Percentiles rank a stretch among this genome's conserved stretches.
Conservation (phyloP, 2,888 invertebrate genomes). For the Platycheirus rosarum region DNA sequence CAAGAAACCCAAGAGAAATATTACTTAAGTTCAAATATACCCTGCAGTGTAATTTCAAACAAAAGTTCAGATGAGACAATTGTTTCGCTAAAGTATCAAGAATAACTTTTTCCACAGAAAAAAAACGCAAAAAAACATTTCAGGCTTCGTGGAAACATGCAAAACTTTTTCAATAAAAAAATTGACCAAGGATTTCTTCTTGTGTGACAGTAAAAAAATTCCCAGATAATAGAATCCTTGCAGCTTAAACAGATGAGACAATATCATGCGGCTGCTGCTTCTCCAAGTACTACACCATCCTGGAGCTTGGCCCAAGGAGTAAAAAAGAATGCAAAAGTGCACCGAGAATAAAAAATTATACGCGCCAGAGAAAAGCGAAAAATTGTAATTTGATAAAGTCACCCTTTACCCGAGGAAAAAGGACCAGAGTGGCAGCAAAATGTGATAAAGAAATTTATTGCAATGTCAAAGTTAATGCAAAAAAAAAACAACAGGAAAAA, state of each 20-base stretch:
- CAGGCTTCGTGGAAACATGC: constrained; percentile 15
- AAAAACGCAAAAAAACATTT: constrained; percentile 4
- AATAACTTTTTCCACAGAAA: constrained; percentile 5
- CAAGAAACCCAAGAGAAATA: neutral
- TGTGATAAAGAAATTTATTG: constrained; percentile 26
- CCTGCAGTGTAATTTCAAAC: constrained; percentile 5
- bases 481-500: constrained; percentile 1
- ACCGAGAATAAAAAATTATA: constrained; percentile 22
- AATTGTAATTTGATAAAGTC: constrained; percentile 67
- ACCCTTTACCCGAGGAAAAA: constrained; percentile 27
- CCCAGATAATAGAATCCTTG: constrained; percentile 57
- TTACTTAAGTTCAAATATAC: constrained; percentile 10
- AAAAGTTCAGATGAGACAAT: constrained; percentile 34
- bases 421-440: constrained; percentile 5
- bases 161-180: constrained; percentile 60
- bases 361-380: constrained; percentile 33
- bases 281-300: too few species aligned
- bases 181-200: constrained; percentile 42
- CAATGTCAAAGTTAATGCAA: constrained; percentile 40
- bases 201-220: constrained; percentile 45
- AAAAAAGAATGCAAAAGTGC: constrained; percentile 37
- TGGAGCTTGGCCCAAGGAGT: too few species aligned
- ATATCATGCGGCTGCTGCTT: too few species aligned
- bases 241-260: constrained; percentile 63
- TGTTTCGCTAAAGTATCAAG: constrained; percentile 28